These are phyloP conservation scores for Epizoanthus fatuus DNA, from an alignment of 92 coral and sea anemone species.

Conservation along the genomic window DNA sequence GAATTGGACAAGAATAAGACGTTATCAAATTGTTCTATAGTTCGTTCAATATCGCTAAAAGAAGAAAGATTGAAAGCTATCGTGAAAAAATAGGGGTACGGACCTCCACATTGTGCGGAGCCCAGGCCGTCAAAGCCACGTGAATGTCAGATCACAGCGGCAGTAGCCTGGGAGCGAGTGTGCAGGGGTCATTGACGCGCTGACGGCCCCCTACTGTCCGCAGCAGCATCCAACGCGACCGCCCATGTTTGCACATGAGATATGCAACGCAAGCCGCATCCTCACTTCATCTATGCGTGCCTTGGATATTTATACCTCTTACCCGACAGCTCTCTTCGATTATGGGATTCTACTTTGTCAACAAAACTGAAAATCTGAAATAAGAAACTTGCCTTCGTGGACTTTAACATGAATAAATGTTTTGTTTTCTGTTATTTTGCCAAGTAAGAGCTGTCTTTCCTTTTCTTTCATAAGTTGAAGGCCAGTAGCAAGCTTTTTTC, in stretches of 20 bases:
- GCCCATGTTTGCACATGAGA: conserved; percentile 1
- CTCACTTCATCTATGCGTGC: not conserved
- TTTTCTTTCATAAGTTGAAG: too few species aligned
- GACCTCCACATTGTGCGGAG: too few species aligned
- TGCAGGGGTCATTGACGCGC: conserved; percentile 10
- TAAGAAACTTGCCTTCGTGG: not conserved
- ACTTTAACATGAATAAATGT: not conserved
- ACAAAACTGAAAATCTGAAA: not conserved
- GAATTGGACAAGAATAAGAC: too few species aligned
- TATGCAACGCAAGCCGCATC: not conserved
- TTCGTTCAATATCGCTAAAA: too few species aligned
- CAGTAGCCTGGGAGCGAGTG: not conserved
- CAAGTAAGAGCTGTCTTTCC: not conserved
- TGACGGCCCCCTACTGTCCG: not conserved
- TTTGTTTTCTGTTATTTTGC: not conserved
- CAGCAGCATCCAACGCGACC: conserved; percentile 1
- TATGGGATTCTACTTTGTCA: not conserved
- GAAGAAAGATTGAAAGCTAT: too few species aligned
- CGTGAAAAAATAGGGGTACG: not conserved
- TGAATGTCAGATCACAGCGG: not conserved
- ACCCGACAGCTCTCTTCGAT: not conserved
- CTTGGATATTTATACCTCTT: not conserved
- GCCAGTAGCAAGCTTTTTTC: not conserved
- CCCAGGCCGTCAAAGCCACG: conserved; percentile 30
- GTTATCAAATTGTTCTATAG: too few species aligned